Evolutionary conservation across 2,888 invertebrate species (phyloP).

Genomic region (Aporophyla lueneburgensis): DNA sequence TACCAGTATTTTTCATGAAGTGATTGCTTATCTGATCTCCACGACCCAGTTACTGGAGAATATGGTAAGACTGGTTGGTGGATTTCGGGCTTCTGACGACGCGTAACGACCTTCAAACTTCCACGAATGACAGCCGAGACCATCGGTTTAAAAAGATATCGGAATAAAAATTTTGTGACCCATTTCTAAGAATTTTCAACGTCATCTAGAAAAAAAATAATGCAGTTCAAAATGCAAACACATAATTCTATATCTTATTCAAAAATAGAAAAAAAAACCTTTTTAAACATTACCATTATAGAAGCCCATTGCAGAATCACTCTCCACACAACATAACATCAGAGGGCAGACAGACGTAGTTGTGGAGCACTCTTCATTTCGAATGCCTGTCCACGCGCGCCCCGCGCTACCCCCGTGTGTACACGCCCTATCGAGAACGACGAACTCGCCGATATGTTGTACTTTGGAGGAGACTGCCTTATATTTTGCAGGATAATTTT

Average conservation of each 20-base stretch:
- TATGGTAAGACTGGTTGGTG: no score
- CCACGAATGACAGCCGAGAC: no score
- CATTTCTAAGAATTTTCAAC: neutral
- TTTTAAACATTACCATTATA: neutral
- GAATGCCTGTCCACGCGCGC: slow-evolving; percentile 90
- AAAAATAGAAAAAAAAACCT: neutral
- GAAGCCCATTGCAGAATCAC: slow-evolving; percentile 5
- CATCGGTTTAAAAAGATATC: neutral
- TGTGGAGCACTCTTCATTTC: slow-evolving; percentile 89
- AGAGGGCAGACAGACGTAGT: slow-evolving; percentile 86
- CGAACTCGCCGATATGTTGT: slow-evolving; percentile 55
- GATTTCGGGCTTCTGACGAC: no score
- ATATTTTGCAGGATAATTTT: neutral
- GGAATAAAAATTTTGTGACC: neutral
- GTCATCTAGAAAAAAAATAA: no score
- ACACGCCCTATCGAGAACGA: slow-evolving; percentile 77
- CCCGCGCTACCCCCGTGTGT: slow-evolving; percentile 74
- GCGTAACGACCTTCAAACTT: no score
- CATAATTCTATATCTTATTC: neutral
- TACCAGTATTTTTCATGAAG: no score
- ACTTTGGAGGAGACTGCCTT: slow-evolving; percentile 25
- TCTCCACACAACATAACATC: slow-evolving; percentile 71
- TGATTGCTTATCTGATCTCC: no score
- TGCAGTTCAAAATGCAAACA: neutral
- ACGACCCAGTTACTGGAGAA: no score